Percentiles rank a stretch among this genome's conserved stretches.
Evolutionary conservation across 2,888 invertebrate species (phyloP).

Genomic region (Eucera pruinosa): DNA sequence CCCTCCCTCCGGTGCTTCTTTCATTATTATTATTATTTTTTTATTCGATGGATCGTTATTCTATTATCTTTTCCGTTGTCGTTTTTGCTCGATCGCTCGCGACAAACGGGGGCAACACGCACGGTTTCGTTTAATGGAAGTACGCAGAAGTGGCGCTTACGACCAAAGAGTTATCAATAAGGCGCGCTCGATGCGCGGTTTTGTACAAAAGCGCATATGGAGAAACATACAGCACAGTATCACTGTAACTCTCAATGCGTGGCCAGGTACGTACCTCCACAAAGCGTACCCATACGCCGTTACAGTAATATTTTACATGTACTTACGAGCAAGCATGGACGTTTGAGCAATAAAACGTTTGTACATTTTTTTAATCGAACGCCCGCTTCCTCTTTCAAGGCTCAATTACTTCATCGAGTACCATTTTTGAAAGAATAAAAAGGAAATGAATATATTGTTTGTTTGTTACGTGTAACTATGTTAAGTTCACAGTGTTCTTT

Average conservation of each 20-base stretch:
- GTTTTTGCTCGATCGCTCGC: constrained; percentile 21
- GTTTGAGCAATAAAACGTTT: constrained; percentile 77
- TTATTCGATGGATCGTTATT: constrained; percentile 17
- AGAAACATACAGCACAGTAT: constrained; percentile 27
- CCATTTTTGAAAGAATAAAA: neutral
- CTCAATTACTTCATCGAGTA: neutral
- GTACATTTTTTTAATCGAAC: constrained; percentile 73
- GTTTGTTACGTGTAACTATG: neutral
- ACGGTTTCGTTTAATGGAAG: constrained; percentile 50
- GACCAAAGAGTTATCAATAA: constrained; percentile 76
- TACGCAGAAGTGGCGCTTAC: constrained; percentile 71
- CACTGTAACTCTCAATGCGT: constrained; percentile 34
- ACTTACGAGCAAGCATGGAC: constrained; percentile 64
- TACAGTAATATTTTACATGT: constrained; percentile 55
- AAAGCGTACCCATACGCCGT: constrained; percentile 24
- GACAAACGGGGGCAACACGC: constrained; percentile 31
- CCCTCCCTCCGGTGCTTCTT: constrained; percentile 52
- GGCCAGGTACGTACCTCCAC: constrained; percentile 3
- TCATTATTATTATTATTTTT: neutral
- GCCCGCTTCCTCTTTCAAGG: constrained; percentile 36
- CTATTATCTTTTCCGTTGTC: neutral
- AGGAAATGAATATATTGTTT: neutral
- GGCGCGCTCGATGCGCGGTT: constrained; percentile 57
- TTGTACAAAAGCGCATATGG: constrained; percentile 60
- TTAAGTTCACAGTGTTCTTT: neutral